Evolutionary conservation across 2,113 vertebrate species (phyloP).

Genomic region (Xiphophorus hellerii): DNA sequence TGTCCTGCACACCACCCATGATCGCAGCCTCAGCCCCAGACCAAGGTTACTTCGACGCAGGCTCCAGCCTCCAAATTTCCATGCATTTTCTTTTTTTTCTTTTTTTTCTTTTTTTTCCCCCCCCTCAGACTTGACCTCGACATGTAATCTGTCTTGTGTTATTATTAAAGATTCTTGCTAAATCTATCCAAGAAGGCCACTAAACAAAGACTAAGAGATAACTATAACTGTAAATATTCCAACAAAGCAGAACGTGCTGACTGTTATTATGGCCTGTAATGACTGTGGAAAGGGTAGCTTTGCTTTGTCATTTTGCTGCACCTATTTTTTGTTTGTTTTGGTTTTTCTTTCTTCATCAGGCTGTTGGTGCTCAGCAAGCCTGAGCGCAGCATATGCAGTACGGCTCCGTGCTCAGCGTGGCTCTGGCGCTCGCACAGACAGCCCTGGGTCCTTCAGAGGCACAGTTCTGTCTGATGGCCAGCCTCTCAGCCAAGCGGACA

Average conservation of each 20-base stretch:
- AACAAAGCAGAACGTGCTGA: slow-evolving; percentile 41
- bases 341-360: slow-evolving; percentile 52
- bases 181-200: slow-evolving; percentile 70
- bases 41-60: slow-evolving; percentile 65
- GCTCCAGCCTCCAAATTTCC: slow-evolving; percentile 56
- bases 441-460: slow-evolving; percentile 69
- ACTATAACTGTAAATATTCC: slow-evolving; percentile 68
- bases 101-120: slow-evolving; percentile 28
- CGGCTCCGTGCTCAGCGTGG: slow-evolving; percentile 65
- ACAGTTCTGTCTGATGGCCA: slow-evolving; percentile 73
- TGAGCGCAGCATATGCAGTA: slow-evolving; percentile 70
- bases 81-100: slow-evolving; percentile 44
- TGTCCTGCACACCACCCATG: slow-evolving; percentile 38
- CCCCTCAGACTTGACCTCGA: slow-evolving; percentile 60
- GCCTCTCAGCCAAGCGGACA: slow-evolving; percentile 58
- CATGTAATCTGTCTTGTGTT: slow-evolving; percentile 48
- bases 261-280: slow-evolving; percentile 31
- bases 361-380: slow-evolving; percentile 68
- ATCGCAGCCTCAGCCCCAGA: slow-evolving; percentile 68
- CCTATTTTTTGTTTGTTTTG: slow-evolving; percentile 52
- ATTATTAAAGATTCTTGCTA: slow-evolving; percentile 68
- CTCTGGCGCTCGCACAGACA: slow-evolving; percentile 70
- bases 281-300: slow-evolving; percentile 47
- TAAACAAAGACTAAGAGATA: slow-evolving; percentile 62
- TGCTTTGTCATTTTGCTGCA: slow-evolving; percentile 56